phyloP scores from a whole-genome alignment of 1,140 invertebrate species.

The Neotoxoptera formosana region DNA sequence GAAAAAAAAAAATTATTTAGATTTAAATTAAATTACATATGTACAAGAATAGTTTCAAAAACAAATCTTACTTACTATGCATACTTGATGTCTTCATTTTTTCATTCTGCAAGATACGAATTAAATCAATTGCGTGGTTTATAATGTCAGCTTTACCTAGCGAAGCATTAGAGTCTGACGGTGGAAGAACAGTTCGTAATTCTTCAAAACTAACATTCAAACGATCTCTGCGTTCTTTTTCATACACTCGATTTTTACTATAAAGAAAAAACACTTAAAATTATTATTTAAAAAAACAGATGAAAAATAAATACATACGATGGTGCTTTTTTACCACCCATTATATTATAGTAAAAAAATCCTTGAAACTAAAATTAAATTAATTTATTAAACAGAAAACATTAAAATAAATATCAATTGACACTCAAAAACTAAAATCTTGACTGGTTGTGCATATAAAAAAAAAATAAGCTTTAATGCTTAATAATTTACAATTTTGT shows the following conservation, averaged over 20 bases:
- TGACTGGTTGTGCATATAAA: not conserved
- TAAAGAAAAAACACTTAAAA: slow-evolving; percentile 18
- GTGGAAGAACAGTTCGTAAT: slow-evolving; percentile 65
- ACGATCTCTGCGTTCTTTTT: slow-evolving; percentile 66
- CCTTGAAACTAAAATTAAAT: not conserved
- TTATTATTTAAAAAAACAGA: not conserved
- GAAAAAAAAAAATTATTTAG: not conserved
- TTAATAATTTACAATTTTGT: not conserved
- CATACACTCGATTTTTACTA: slow-evolving; percentile 66
- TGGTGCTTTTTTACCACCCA: slow-evolving; percentile 58
- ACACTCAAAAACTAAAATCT: not conserved
- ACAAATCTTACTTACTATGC: slow-evolving; percentile 57
- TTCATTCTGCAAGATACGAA: slow-evolving; percentile 65
- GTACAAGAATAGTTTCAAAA: slow-evolving; percentile 43
- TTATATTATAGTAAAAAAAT: not conserved
- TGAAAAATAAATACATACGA: slow-evolving; percentile 37
- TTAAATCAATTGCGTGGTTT: slow-evolving; percentile 64
- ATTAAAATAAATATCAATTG: not conserved
- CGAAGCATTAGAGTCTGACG: slow-evolving; percentile 65
- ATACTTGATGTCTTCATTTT: slow-evolving; percentile 62
- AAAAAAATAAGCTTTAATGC: not conserved
- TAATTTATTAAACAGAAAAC: not conserved
- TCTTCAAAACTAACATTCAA: slow-evolving; percentile 66
- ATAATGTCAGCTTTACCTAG: slow-evolving; percentile 64
- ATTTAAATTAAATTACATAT: not conserved